Evolutionary conservation across 2,797 vertebrate species (phyloP), one percentile per base, ranked within the genome.

Genomic region (Channa striata): DNA sequence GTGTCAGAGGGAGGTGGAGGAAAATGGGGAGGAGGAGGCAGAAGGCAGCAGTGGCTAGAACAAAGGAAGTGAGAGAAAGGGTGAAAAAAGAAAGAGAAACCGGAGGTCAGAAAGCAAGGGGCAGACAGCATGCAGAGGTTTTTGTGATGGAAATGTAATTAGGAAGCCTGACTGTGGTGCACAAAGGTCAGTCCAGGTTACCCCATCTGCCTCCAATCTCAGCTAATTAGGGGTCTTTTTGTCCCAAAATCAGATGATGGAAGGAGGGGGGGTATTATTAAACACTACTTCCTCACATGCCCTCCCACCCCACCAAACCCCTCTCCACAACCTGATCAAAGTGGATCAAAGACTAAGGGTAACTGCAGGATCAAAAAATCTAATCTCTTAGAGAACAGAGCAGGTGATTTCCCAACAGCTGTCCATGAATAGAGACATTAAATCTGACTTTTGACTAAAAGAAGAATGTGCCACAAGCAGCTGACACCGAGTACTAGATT

Each of bases 111-210:
- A 91, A 93, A 93, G 91, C 89, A 93, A 91, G 82, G 82, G 92
- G 88, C 73, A 78, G 90, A 89, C 89, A 90, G 89, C 91, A 92
- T 76, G 90, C 83, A 86, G 89, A 82, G 89, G 85, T 91, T 92
- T 93, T 95, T 95, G 93, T 95, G 91, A 95, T 95, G 94, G 93
- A 95, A 95, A 95, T 95, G 94, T 93, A 94, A 95, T 95, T 94
- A 95, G 91, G 86, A 88, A 88, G 89, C 82, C 84, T 74, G 89
- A 90, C 91, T 88, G 87, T 52, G 83, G 83, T 75, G 86, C 89
- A 87, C 46, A 19, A 75, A 88, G 93, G 93, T 94, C 93, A 94
- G 89, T 80, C 76, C 87, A 89, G 92, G 92, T 92, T 93, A 92
- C 85, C 93, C 94, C 94, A 95, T 95, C 94, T 95, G 94, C 93